Percentiles rank a stretch among this genome's conserved stretches.
phyloP scores from a whole-genome alignment of 2,113 vertebrate genomes.

The Riparia riparia region DNA sequence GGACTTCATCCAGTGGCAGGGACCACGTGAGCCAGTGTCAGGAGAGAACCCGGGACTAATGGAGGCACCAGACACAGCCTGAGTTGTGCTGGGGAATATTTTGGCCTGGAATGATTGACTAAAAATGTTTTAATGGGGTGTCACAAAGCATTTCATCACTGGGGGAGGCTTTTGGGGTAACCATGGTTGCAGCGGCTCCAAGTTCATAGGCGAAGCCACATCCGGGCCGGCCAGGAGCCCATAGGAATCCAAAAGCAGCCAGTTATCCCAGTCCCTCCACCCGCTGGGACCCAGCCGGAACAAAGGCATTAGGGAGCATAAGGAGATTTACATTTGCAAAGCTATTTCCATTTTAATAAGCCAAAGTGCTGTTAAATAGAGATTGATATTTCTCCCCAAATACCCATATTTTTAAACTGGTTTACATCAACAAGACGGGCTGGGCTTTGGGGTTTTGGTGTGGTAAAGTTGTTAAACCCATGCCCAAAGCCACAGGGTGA shows the following conservation, averaged over 20 bases:
- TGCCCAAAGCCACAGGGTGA: background rate
- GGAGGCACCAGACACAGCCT: background rate
- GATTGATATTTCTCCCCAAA: conserved; percentile 60
- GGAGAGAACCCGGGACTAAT: background rate
- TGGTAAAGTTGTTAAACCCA: background rate
- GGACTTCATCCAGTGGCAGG: background rate
- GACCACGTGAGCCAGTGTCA: accelerated
- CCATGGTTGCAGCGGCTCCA: accelerated
- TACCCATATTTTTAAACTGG: conserved; percentile 4
- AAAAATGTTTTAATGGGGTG: background rate
- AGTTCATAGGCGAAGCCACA: accelerated
- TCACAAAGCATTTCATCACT: background rate
- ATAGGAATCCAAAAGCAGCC: background rate
- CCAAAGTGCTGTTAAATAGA: conserved; percentile 57
- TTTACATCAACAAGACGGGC: background rate
- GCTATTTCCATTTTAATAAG: conserved; percentile 62
- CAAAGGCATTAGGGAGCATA: conserved; percentile 55
- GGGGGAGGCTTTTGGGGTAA: background rate
- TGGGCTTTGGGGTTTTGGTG: background rate
- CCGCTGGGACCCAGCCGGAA: background rate
- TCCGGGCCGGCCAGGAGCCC: background rate
- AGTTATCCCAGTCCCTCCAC: background rate
- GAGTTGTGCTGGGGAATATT: background rate
- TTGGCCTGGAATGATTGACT: background rate
- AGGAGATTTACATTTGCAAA: conserved; percentile 60